These are phyloP conservation scores for Podarcis cretensis DNA, from an alignment of 2,113 vertebrate genomes.

Conservation along the genomic window DNA sequence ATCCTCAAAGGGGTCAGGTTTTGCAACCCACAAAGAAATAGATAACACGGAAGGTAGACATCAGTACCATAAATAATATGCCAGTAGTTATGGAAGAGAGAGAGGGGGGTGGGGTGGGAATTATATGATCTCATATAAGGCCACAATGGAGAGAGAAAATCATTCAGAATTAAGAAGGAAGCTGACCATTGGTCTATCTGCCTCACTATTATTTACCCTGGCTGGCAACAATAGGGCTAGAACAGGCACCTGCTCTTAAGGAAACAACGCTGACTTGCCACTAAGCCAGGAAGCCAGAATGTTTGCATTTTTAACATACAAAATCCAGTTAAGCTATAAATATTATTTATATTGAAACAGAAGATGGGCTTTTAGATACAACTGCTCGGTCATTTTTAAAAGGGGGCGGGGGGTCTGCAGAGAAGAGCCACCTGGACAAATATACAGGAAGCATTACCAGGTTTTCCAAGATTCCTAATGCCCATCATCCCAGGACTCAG, in stretches of 20 bases:
- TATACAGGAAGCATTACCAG: background rate
- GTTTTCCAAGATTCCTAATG: background rate
- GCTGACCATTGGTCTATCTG: too few relatives aligned
- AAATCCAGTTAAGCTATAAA: background rate
- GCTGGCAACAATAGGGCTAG: too few relatives aligned
- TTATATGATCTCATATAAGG: too few relatives aligned
- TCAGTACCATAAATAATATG: too few relatives aligned
- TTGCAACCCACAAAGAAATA: too few relatives aligned
- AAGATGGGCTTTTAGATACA: background rate
- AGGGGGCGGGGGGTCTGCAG: background rate
- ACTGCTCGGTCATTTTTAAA: background rate
- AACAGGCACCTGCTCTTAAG: background rate
- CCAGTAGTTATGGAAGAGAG: too few relatives aligned
- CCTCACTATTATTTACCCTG: too few relatives aligned
- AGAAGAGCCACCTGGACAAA: background rate
- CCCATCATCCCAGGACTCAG: background rate
- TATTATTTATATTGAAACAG: background rate
- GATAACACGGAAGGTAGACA: too few relatives aligned
- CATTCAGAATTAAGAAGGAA: too few relatives aligned
- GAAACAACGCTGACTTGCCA: background rate
- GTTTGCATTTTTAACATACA: background rate
- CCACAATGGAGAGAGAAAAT: too few relatives aligned
- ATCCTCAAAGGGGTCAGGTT: too few relatives aligned
- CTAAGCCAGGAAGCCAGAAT: background rate
- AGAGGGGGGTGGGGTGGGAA: too few relatives aligned